phyloP scores from a whole-genome alignment of 1,140 invertebrate species.

The Cylas formicarius region DNA sequence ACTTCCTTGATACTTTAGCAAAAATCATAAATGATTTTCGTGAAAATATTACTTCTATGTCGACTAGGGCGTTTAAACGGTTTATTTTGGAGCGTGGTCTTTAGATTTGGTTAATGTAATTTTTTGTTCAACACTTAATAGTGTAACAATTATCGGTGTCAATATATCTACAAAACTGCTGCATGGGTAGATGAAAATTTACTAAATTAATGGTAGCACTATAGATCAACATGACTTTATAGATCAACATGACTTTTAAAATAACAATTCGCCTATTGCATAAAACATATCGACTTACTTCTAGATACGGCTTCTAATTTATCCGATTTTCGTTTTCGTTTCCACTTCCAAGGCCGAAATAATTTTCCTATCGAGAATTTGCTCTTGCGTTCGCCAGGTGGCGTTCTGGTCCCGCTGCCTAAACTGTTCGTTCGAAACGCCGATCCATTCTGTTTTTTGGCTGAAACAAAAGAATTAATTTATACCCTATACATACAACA shows the following conservation, averaged over 20 bases:
- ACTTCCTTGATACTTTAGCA: too few species aligned
- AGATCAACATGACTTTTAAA: too few species aligned
- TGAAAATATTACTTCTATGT: too few species aligned
- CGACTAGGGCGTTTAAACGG: too few species aligned
- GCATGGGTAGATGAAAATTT: too few species aligned
- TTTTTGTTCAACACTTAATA: too few species aligned
- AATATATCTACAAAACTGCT: too few species aligned
- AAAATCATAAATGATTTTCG: too few species aligned
- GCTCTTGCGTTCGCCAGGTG: conserved; percentile 78
- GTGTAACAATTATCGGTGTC: too few species aligned
- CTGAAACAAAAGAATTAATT: conserved; percentile 55
- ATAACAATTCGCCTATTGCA: conserved; percentile 4
- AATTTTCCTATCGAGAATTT: conserved; percentile 90
- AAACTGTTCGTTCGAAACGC: conserved; percentile 78
- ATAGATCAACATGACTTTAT: background rate
- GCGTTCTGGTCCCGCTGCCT: conserved; percentile 70
- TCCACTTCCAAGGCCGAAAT: conserved; percentile 99
- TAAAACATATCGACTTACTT: conserved; percentile 61
- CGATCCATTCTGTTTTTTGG: conserved; percentile 88
- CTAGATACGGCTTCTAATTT: conserved; percentile 92
- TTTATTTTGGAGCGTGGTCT: too few species aligned
- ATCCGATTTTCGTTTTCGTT: conserved; percentile 96
- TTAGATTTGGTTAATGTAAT: too few species aligned
- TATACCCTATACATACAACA: background rate
- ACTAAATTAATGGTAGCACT: background rate